Evolutionary conservation across 2,797 vertebrate genomes (phyloP).

Genomic region (Pelobates cultripes): DNA sequence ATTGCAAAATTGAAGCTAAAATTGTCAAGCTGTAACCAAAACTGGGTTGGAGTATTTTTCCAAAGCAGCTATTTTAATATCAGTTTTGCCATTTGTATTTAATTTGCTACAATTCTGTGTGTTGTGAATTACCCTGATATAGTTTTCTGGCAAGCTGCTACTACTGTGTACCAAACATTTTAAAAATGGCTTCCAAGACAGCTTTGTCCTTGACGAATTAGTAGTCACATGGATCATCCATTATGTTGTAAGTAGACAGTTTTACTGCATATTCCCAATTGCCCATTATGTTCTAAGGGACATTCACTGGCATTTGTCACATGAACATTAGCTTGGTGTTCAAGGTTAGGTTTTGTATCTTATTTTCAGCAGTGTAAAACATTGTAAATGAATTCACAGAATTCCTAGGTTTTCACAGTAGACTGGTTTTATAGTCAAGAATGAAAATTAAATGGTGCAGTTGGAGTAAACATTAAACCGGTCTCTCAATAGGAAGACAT

Average conservation of each 20-base stretch:
- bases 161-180: not conserved
- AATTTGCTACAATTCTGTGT: no score
- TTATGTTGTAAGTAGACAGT: conserved; percentile 47
- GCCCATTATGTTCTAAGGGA: conserved; percentile 29
- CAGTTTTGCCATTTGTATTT: no score
- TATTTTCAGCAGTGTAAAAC: conserved; percentile 15
- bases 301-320: conserved; percentile 34
- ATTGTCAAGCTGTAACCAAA: no score
- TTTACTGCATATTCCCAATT: conserved; percentile 41
- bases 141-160: not conserved
- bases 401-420: not conserved
- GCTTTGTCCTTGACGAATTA: conserved; percentile 55
- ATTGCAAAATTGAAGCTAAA: no score
- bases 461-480: not conserved
- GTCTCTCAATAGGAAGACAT: no score
- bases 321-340: conserved; percentile 53
- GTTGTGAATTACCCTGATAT: no score
- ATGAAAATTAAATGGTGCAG: not conserved
- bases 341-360: conserved; percentile 58
- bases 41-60: no score
- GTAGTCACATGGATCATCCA: conserved; percentile 54
- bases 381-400: conserved; percentile 57
- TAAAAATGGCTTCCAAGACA: conserved; percentile 4
- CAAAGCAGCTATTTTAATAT: no score
- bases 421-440: not conserved